Evolutionary conservation across 2,797 vertebrate genomes (phyloP).

Genomic region (Malacoctenus gilli): DNA sequence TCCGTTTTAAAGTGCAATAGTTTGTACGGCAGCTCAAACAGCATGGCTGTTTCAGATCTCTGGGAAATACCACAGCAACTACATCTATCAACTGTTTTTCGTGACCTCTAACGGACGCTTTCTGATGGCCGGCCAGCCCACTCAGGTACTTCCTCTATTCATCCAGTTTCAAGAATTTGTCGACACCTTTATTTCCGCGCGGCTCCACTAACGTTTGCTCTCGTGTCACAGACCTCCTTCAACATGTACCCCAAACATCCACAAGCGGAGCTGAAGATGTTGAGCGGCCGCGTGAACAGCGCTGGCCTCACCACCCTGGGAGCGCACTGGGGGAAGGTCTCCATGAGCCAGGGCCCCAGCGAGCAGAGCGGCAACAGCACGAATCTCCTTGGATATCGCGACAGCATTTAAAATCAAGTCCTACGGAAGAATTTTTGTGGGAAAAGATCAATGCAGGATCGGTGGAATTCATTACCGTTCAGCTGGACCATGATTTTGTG

Average conservation of each 20-base stretch:
- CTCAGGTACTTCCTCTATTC: slow-evolving; percentile 36
- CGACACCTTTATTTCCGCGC: no score
- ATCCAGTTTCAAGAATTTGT: not conserved
- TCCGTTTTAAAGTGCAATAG: no score
- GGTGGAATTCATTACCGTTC: no score
- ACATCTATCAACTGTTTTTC: slow-evolving; percentile 51
- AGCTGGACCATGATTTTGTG: no score
- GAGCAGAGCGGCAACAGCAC: no score
- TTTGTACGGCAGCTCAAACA: no score
- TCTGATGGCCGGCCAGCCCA: slow-evolving; percentile 25
- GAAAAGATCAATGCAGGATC: no score
- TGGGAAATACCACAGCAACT: slow-evolving; percentile 45
- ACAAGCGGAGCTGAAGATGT: slow-evolving; percentile 25
- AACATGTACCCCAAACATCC: slow-evolving; percentile 21
- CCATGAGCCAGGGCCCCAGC: not conserved
- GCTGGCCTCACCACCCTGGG: slow-evolving; percentile 30
- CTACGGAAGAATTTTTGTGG: no score
- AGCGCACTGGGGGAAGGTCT: slow-evolving; percentile 47
- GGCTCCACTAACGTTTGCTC: not conserved
- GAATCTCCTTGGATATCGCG: no score
- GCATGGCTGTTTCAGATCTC: no score
- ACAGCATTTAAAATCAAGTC: no score
- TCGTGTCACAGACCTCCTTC: slow-evolving; percentile 28
- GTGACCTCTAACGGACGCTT: slow-evolving; percentile 46
- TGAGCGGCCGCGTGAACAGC: slow-evolving; percentile 25